Base-by-base conservation (phyloP, 2,113 vertebrate species). In the Excalfactoria chinensis region DNA sequence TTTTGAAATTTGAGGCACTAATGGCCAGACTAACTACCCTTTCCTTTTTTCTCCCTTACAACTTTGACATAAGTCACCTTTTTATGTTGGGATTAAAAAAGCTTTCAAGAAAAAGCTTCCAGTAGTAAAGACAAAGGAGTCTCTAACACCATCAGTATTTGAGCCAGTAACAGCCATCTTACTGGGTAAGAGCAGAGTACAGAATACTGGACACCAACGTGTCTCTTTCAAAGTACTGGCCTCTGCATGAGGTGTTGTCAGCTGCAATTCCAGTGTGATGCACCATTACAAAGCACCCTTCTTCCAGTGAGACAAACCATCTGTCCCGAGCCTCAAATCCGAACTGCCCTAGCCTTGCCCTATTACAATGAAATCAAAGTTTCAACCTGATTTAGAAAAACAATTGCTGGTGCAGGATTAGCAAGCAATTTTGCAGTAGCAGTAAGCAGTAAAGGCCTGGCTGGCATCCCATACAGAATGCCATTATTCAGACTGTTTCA, bases 391-490 rank as follows among this genome's bases (percentile, higher is more conserved):
- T 95, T 96, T 91, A 94, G 70, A 88, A 96, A 97, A 96, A 95
- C 95, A 96, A 92, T 95, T 95, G 86, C 78, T 72, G 49, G 43
- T 35, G 22, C 40, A 68, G 93, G 95, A 97, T 96, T 96, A 96
- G 53, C 55, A 34, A 89, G 68, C 0, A 23, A 32, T 93, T 95
- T 93, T 93, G 60, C 80, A 90, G 89, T 41, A 93, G 79, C 80
- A 83, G 59, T 48, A 48, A 77, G 69, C 43, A 93, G 51, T 89
- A 60, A 90, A 78, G 9, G 51, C 34, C 62, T 88, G 91, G 78
- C 93, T 80, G 88, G 72, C 55, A 83, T 91, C 85, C 93, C 87
- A 93, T 77, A 76, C 76, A 94, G 21, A 92, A 15, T 32, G 28
- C 46, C n/a, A 83, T 83, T 94, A 92, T 96, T 89, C 87, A 91